Conservation (phyloP, 92 coral and sea anemone genomes). For the Muricea muricata region DNA sequence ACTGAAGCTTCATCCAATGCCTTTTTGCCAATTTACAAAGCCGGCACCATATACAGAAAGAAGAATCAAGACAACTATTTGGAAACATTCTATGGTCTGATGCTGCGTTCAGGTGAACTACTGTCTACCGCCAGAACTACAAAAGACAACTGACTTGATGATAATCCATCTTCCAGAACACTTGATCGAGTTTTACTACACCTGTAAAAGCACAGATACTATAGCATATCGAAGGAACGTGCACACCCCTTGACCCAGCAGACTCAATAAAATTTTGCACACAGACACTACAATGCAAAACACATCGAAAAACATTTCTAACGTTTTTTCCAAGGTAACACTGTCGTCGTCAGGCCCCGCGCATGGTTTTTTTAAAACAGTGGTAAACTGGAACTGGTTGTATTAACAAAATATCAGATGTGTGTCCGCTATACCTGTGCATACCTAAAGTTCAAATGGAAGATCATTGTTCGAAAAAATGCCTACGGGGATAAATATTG, state of each 20-base stretch:
- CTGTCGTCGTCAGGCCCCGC: too few species aligned
- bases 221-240: not conserved
- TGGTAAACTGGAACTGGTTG: too few species aligned
- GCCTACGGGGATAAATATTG: too few species aligned
- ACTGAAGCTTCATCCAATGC: not conserved
- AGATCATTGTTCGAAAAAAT: too few species aligned
- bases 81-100: not conserved
- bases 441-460: too few species aligned
- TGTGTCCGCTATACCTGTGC: too few species aligned
- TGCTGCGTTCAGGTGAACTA: not conserved
- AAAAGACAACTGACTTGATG: not conserved
- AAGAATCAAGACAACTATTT: not conserved
- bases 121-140: not conserved
- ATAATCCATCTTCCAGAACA: conserved; percentile 5
- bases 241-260: not conserved
- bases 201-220: not conserved
- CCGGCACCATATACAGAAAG: not conserved
- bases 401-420: too few species aligned
- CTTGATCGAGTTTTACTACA: not conserved
- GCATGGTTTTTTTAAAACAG: too few species aligned
- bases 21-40: not conserved
- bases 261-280: too few species aligned
- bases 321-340: too few species aligned
- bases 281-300: too few species aligned
- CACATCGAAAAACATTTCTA: too few species aligned